A percentile compares a stretch with the other conserved stretches of the same genome.
phyloP scores from a whole-genome alignment of 1,140 invertebrate genomes.

The Caenorhabditis brenneri region DNA sequence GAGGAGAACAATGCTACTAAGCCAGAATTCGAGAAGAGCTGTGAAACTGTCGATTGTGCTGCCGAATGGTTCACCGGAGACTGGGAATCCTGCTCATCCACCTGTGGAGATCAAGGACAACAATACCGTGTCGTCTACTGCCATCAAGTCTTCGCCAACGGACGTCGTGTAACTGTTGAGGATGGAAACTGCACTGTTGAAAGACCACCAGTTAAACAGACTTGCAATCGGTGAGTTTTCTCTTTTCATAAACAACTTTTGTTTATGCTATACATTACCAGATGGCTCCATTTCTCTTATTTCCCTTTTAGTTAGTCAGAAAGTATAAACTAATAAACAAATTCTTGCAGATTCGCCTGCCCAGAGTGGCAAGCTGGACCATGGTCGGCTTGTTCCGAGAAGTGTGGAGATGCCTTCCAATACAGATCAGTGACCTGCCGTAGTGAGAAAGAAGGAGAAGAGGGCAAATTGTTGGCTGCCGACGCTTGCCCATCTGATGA shows the following conservation, averaged over 20 bases:
- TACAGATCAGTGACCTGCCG: slow-evolving; percentile 77
- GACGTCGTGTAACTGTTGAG: slow-evolving; percentile 77
- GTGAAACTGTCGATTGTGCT: slow-evolving; percentile 81
- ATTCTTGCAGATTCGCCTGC: slow-evolving; percentile 75
- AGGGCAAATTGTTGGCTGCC: slow-evolving; percentile 77
- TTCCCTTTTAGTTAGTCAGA: not conserved
- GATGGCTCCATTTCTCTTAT: not conserved
- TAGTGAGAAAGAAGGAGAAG: slow-evolving; percentile 77
- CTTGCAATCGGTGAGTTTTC: slow-evolving; percentile 77
- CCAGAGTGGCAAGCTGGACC: slow-evolving; percentile 81
- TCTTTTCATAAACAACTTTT: not conserved
- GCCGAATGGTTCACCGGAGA: slow-evolving; percentile 81
- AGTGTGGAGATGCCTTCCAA: slow-evolving; percentile 77
- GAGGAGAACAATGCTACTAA: slow-evolving; percentile 75
- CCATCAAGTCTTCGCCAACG: slow-evolving; percentile 79
- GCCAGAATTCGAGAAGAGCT: slow-evolving; percentile 76
- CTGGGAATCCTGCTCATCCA: slow-evolving; percentile 82
- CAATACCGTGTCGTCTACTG: slow-evolving; percentile 74
- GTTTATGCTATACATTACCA: slow-evolving; percentile 11
- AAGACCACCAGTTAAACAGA: slow-evolving; percentile 78
- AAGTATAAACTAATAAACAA: slow-evolving; percentile 28
- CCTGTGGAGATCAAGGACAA: slow-evolving; percentile 79
- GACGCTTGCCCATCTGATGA: slow-evolving; percentile 70
- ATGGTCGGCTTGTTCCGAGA: slow-evolving; percentile 71
- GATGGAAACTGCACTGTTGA: slow-evolving; percentile 80